Evolutionary conservation across 2,797 vertebrate genomes (phyloP).

Genomic region (Falco rusticolus): DNA sequence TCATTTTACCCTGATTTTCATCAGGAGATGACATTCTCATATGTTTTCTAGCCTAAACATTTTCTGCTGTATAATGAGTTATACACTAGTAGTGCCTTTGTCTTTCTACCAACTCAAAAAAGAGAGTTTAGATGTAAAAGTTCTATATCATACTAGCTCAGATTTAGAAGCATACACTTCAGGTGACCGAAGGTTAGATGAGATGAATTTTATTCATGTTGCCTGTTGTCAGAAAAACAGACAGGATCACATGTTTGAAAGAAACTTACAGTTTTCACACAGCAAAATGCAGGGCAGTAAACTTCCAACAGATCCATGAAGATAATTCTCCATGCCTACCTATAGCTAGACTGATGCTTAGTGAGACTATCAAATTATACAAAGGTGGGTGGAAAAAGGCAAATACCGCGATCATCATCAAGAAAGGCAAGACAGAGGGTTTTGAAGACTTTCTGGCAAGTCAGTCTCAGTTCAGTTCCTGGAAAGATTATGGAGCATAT

Average conservation of each 20-base stretch:
- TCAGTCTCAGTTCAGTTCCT: not conserved
- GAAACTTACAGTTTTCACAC: not conserved
- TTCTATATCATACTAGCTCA: not conserved
- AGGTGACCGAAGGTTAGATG: not conserved
- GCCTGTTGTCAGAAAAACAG: not conserved
- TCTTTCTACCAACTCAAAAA: not conserved
- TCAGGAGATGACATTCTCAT: not conserved
- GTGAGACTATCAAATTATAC: not conserved
- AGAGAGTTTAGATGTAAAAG: not conserved
- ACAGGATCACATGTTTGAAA: not conserved
- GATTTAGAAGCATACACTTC: not conserved
- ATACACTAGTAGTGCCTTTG: not conserved
- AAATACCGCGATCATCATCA: not conserved
- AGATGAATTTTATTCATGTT: not conserved
- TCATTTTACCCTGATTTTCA: not conserved
- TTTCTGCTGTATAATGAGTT: not conserved
- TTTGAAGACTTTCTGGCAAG: not conserved
- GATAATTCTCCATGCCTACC: not conserved
- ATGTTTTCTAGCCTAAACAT: not conserved
- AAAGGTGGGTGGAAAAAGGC: not conserved
- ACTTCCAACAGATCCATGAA: not conserved
- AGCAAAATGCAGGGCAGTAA: not conserved
- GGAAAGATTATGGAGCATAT: not conserved
- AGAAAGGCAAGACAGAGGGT: not conserved
- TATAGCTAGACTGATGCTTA: not conserved